phyloP scores from a whole-genome alignment of 1,140 invertebrate species.

The Babylonia areolata region DNA sequence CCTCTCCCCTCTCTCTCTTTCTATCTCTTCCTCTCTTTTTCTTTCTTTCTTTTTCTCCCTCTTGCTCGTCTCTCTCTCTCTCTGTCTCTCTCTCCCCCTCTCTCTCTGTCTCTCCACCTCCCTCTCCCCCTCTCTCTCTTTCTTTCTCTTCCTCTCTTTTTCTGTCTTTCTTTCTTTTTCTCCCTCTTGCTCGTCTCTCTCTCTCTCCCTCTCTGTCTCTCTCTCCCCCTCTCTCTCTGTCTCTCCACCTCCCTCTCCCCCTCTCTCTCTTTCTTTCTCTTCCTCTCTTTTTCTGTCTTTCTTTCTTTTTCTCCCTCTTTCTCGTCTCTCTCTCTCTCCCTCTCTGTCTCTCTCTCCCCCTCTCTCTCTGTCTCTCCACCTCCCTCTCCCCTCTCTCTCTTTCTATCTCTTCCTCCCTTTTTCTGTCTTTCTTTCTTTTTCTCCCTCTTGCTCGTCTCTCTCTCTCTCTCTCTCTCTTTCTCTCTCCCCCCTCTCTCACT shows the following conservation, averaged over 20 bases:
- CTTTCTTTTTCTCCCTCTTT: no score
- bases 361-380: no score
- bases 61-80: background rate
- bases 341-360: background rate
- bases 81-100: no score
- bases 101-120: no score
- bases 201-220: no score
- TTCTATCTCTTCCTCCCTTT: background rate
- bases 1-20: background rate
- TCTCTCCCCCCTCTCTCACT: no score
- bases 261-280: background rate
- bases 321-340: background rate
- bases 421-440: no score
- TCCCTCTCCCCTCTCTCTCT: background rate
- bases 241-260: background rate
- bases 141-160: background rate
- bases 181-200: no score
- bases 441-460: no score
- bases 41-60: background rate
- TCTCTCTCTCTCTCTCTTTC: no score
- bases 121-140: no score
- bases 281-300: background rate
- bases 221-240: no score
- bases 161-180: background rate
- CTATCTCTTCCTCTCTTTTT: background rate